Evolutionary conservation across 23 tunicate genomes (phyloP).

Genomic region (Trididemnum nubilum): DNA sequence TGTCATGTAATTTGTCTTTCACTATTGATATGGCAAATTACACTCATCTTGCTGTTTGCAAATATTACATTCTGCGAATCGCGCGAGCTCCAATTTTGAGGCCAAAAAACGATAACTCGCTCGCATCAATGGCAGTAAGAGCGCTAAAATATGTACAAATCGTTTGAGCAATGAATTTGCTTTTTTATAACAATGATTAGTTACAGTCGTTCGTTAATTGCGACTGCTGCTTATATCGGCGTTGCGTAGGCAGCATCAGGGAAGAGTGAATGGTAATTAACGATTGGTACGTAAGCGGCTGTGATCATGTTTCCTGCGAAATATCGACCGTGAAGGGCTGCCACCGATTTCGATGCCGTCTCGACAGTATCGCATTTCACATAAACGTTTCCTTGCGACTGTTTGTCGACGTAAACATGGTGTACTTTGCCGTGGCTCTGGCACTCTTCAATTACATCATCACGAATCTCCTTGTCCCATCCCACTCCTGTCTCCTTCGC

Average conservation of each 20-base stretch:
- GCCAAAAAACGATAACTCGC: too few species aligned
- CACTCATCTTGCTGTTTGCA: too few species aligned
- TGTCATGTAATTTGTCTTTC: too few species aligned
- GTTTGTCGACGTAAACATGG: slow-evolving; percentile 87
- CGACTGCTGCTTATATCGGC: not conserved
- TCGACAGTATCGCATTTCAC: slow-evolving; percentile 73
- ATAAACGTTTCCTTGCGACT: slow-evolving; percentile 90
- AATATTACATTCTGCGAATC: too few species aligned
- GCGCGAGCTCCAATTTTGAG: too few species aligned
- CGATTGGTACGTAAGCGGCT: slow-evolving; percentile 92
- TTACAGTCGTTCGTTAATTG: too few species aligned
- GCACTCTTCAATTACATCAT: slow-evolving; percentile 93
- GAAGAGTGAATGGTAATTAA: slow-evolving; percentile 86
- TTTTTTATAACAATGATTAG: too few species aligned
- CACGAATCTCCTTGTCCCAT: slow-evolving; percentile 86
- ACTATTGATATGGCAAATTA: too few species aligned
- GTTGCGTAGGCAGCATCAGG: slow-evolving; percentile 73
- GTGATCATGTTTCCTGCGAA: slow-evolving; percentile 94
- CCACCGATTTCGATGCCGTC: slow-evolving; percentile 84
- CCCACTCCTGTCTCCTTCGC: slow-evolving; percentile 67
- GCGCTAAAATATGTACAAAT: too few species aligned
- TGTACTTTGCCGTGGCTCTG: slow-evolving; percentile 67
- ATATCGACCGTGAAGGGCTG: slow-evolving; percentile 92
- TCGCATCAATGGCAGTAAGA: too few species aligned
- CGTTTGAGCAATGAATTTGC: too few species aligned